phyloP scores from a whole-genome alignment of 2,797 vertebrate species.

The Tauraco hartlaubi region DNA sequence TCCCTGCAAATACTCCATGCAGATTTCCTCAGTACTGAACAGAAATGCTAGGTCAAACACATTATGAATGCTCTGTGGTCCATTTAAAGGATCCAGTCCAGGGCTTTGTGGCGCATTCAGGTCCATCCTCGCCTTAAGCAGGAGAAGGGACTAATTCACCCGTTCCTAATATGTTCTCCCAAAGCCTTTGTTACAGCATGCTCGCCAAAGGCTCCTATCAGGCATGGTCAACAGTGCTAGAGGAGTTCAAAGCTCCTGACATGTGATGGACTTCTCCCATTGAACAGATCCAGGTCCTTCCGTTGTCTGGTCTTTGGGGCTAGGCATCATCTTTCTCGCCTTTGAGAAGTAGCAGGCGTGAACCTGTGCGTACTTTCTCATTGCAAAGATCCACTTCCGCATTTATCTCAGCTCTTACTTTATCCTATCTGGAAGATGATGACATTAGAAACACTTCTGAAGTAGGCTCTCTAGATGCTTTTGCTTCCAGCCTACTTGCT shows the following conservation, averaged over 20 bases:
- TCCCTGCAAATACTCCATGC: slow-evolving; percentile 67
- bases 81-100: neutral
- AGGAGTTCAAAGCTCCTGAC: neutral
- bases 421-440: neutral
- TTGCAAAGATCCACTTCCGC: neutral
- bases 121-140: neutral
- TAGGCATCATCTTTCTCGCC: neutral
- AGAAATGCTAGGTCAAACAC: neutral
- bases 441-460: neutral
- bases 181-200: neutral
- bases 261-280: neutral
- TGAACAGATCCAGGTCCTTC: neutral
- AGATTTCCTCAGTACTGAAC: slow-evolving; percentile 49
- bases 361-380: slow-evolving; percentile 9
- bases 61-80: neutral
- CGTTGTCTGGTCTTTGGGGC: neutral
- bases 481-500: neutral
- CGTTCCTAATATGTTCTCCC: fast-evolving
- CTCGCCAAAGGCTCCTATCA: fast-evolving
- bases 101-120: neutral
- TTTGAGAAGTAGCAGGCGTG: neutral
- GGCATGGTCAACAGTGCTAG: neutral
- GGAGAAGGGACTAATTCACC: neutral
- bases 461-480: neutral
- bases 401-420: neutral